phyloP scores from a whole-genome alignment of 2,113 vertebrate genomes.

The Cairina moschata region DNA sequence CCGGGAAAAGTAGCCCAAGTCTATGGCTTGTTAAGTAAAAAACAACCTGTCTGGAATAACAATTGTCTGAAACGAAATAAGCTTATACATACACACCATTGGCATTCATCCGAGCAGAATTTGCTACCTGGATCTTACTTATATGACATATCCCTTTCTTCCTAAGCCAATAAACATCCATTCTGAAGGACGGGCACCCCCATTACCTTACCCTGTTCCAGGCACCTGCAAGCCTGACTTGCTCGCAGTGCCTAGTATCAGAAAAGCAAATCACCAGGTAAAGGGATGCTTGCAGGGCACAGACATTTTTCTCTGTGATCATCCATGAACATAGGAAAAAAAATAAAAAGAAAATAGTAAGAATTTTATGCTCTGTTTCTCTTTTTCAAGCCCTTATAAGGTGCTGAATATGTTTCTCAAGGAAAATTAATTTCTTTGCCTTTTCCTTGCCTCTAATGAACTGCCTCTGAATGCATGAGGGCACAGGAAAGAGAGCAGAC shows the following conservation, averaged over 20 bases:
- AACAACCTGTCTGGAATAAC: background rate
- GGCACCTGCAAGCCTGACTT: background rate
- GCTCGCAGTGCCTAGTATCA: background rate
- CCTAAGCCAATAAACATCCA: background rate
- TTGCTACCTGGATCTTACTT: background rate
- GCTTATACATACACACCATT: background rate
- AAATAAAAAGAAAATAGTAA: background rate
- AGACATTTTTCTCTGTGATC: background rate
- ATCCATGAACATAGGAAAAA: background rate
- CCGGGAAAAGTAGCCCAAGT: background rate
- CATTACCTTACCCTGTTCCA: background rate
- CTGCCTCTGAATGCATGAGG: conserved; percentile 36
- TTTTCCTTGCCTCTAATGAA: conserved; percentile 60
- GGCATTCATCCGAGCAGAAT: background rate
- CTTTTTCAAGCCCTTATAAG: background rate
- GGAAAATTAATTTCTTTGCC: conserved; percentile 66
- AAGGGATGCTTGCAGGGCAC: background rate
- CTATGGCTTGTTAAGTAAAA: background rate
- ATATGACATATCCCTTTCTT: background rate
- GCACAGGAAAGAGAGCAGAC: conserved; percentile 51
- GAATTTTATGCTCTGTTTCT: conserved; percentile 6
- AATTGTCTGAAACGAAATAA: background rate
- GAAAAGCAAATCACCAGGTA: background rate
- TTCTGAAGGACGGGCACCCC: background rate
- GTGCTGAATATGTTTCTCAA: conserved; percentile 36